Conservation (phyloP, 1,140 invertebrate genomes). For the Seison nebaliae region DNA sequence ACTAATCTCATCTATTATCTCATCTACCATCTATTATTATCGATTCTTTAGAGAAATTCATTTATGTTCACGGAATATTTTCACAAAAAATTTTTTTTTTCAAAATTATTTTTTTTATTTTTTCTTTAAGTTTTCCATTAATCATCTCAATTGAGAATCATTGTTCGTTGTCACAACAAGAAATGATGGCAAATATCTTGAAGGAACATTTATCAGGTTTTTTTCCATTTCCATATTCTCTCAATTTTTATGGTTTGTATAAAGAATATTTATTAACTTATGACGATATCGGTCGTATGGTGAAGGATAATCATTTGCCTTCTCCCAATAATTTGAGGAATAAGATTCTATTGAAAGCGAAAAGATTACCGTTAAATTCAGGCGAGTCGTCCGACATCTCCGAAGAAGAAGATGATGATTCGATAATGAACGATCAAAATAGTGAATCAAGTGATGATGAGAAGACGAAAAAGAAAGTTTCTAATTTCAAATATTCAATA, state of each 20-base stretch:
- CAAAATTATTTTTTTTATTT: too few species aligned
- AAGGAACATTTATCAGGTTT: conserved; percentile 9
- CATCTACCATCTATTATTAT: too few species aligned
- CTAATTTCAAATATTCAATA: background rate
- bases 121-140: conserved; percentile 6
- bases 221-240: background rate
- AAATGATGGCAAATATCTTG: conserved; percentile 4
- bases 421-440: background rate
- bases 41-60: too few species aligned
- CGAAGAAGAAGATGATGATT: conserved; percentile 2
- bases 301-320: background rate
- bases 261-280: background rate
- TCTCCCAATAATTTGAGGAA: conserved; percentile 4
- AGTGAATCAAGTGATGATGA: background rate
- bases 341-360: conserved; percentile 6
- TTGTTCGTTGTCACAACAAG: conserved; percentile 6
- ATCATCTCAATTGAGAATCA: conserved; percentile 6
- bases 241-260: background rate
- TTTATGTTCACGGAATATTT: too few species aligned
- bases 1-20: too few species aligned
- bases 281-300: background rate
- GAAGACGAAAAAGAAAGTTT: background rate
- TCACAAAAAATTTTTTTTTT: too few species aligned
- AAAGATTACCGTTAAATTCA: background rate
- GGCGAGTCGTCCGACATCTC: background rate